Conservation (phyloP, 2,113 vertebrate genomes). For the Notiomystis cincta region DNA sequence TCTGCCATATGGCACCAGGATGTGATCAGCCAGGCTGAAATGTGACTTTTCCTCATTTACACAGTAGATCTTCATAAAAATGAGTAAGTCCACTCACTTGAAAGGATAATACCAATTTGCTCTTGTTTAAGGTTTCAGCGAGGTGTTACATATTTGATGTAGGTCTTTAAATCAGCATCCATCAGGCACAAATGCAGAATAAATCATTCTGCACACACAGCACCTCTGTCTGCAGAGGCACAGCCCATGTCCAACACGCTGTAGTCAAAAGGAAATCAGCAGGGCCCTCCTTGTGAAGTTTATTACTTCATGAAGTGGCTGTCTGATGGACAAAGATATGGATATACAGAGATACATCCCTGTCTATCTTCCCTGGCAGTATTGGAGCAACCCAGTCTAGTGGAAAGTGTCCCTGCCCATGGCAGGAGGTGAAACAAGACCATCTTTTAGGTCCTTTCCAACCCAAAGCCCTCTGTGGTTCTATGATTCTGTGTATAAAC, state of each 20-base stretch:
- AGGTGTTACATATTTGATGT: not conserved
- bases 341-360: not conserved
- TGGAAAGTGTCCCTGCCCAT: not conserved
- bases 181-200: not conserved
- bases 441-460: not conserved
- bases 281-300: not conserved
- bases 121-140: not conserved
- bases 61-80: not conserved
- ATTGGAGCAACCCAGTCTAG: not conserved
- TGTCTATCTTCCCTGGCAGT: not conserved
- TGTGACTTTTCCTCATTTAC: not conserved
- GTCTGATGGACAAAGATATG: not conserved
- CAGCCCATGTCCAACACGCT: fast-evolving
- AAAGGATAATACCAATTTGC: not conserved
- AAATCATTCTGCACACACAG: not conserved
- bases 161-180: not conserved
- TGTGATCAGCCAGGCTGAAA: not conserved
- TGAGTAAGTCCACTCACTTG: not conserved
- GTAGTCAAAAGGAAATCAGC: not conserved
- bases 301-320: not conserved
- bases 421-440: not conserved
- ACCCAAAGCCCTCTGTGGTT: not conserved
- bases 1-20: not conserved
- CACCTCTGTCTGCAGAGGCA: not conserved
- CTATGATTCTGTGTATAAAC: not conserved